Evolutionary conservation across 2,797 vertebrate genomes (phyloP).

Genomic region (Cryptoprocta ferox): DNA sequence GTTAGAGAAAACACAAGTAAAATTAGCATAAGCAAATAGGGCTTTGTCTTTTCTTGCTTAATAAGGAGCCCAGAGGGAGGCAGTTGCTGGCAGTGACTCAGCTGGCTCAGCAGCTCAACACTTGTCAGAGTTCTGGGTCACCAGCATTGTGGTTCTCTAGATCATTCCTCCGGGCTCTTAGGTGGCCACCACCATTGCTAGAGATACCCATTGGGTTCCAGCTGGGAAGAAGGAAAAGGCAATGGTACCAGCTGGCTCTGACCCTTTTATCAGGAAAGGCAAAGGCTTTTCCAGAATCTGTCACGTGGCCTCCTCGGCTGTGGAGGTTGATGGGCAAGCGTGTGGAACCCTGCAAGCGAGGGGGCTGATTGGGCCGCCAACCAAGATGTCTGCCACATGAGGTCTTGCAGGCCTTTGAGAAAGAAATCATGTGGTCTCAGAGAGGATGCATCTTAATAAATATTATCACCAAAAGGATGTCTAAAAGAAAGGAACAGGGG

Average conservation of each 20-base stretch:
- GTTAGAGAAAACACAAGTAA: neutral
- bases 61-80: neutral
- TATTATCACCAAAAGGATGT: neutral
- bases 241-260: neutral
- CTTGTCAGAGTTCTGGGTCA: neutral
- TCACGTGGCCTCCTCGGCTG: neutral
- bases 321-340: neutral
- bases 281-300: neutral
- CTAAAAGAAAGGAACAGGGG: neutral
- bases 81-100: neutral
- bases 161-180: too few species aligned
- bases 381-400: too few species aligned
- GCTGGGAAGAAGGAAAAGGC: neutral
- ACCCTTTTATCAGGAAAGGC: neutral
- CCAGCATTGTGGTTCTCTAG: neutral
- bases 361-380: fast-evolving
- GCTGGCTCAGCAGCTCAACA: neutral
- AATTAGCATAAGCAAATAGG: neutral
- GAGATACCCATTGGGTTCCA: neutral
- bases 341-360: neutral
- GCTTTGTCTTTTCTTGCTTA: neutral
- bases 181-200: neutral
- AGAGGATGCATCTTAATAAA: neutral
- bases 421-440: neutral
- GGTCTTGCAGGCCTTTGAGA: neutral